These are phyloP conservation scores for Abramis brama DNA, from an alignment of 2,113 vertebrate species.

Conservation along the genomic window DNA sequence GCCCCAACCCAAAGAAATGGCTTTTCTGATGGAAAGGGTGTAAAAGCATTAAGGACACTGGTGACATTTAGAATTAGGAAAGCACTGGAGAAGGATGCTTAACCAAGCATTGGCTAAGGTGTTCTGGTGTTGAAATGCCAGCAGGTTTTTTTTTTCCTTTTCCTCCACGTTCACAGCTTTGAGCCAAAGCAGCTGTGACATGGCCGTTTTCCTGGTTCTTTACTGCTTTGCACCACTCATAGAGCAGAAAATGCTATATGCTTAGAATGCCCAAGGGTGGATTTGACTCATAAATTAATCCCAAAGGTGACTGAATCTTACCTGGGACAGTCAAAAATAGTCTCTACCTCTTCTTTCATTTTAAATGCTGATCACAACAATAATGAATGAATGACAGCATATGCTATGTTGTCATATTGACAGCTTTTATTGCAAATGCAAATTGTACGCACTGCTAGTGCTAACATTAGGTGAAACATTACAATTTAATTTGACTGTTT, in stretches of 20 bases:
- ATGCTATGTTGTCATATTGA: background rate
- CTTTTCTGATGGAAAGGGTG: slow-evolving; percentile 30
- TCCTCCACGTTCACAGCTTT: background rate
- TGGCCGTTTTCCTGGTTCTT: background rate
- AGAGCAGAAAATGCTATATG: slow-evolving; percentile 22
- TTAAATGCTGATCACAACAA: background rate
- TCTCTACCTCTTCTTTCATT: background rate
- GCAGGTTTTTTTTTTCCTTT: background rate
- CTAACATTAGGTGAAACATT: background rate
- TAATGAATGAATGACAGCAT: background rate
- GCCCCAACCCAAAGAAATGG: slow-evolving; percentile 11
- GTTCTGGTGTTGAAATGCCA: slow-evolving; percentile 27
- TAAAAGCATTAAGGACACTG: slow-evolving; percentile 25
- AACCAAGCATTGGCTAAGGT: slow-evolving; percentile 18
- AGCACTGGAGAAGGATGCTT: background rate
- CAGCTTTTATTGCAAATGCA: background rate
- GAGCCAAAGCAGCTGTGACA: slow-evolving; percentile 38
- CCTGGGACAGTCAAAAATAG: background rate
- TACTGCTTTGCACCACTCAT: background rate
- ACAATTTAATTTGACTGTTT: too few relatives aligned
- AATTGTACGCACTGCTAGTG: background rate
- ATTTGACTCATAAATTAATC: slow-evolving; percentile 16
- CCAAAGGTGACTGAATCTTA: slow-evolving; percentile 10
- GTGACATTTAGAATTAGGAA: slow-evolving; percentile 44
- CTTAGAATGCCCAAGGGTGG: slow-evolving; percentile 5